Evolutionary conservation across 2,797 vertebrate genomes (phyloP).

Genomic region (Paratrypauchen microcephalus): DNA sequence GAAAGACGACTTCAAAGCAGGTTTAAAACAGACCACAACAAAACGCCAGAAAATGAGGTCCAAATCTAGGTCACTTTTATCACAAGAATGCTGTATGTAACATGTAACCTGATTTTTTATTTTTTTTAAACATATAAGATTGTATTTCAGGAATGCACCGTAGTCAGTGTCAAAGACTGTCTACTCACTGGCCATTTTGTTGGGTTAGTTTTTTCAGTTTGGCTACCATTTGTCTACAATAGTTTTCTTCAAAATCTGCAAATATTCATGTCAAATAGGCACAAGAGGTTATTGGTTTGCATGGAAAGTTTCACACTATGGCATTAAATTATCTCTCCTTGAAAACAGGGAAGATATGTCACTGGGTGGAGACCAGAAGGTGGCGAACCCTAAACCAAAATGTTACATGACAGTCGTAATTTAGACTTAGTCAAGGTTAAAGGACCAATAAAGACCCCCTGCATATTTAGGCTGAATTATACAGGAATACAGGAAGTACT

Average conservation of each 20-base stretch:
- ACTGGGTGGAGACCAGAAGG: too few species aligned
- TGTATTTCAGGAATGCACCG: slow-evolving; percentile 8
- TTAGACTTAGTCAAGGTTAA: neutral
- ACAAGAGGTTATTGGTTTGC: too few species aligned
- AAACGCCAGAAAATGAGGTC: neutral
- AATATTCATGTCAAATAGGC: too few species aligned
- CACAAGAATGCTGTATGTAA: slow-evolving; percentile 4
- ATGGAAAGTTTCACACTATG: too few species aligned
- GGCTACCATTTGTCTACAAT: neutral
- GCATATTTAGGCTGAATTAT: too few species aligned
- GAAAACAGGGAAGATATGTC: too few species aligned
- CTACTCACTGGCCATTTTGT: neutral
- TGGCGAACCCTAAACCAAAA: too few species aligned
- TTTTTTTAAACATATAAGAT: neutral
- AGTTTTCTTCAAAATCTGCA: neutral
- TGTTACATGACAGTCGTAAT: neutral
- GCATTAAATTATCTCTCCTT: too few species aligned
- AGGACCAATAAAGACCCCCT: too few species aligned
- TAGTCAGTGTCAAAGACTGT: slow-evolving; percentile 3
- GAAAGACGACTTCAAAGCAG: neutral
- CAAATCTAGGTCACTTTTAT: neutral
- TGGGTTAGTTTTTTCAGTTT: neutral
- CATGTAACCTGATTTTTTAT: neutral
- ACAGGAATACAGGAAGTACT: too few species aligned
- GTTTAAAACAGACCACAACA: neutral